A percentile compares a stretch with the other conserved stretches of the same genome.
Conservation (phyloP, 2,797 vertebrate genomes). For the Tapera naevia region DNA sequence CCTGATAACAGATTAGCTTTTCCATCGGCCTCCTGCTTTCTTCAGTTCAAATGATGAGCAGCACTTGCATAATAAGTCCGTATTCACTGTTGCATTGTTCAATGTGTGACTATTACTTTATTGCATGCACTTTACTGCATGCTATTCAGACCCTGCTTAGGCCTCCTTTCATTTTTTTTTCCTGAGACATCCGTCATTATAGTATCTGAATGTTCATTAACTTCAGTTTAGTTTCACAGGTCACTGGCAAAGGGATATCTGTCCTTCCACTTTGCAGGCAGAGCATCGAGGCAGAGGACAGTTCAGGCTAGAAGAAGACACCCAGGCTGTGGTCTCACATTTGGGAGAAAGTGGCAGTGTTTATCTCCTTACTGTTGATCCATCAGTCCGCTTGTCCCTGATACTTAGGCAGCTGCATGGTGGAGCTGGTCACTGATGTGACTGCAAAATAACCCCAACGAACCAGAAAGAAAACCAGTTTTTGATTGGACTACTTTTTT, state of each 20-base stretch:
- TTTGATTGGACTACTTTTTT: not conserved
- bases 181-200: not conserved
- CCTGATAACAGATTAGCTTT: not conserved
- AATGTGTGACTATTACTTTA: not conserved
- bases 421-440: not conserved
- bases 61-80: not conserved
- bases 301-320: not conserved
- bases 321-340: not conserved
- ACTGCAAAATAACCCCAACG: not conserved
- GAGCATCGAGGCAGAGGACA: not conserved
- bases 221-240: not conserved
- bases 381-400: not conserved
- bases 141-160: not conserved
- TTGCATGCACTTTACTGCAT: not conserved
- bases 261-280: not conserved
- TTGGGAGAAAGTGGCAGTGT: not conserved
- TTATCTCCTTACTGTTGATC: not conserved
- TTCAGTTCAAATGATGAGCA: not conserved
- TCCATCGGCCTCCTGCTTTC: not conserved
- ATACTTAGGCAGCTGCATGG: not conserved
- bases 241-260: not conserved
- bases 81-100: not conserved
- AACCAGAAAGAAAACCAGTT: not conserved
- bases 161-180: rapidly evolving
- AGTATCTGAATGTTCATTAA: not conserved